Evolutionary conservation across 2,888 invertebrate genomes (phyloP).

Genomic region (Bembecia ichneumoniformis): DNA sequence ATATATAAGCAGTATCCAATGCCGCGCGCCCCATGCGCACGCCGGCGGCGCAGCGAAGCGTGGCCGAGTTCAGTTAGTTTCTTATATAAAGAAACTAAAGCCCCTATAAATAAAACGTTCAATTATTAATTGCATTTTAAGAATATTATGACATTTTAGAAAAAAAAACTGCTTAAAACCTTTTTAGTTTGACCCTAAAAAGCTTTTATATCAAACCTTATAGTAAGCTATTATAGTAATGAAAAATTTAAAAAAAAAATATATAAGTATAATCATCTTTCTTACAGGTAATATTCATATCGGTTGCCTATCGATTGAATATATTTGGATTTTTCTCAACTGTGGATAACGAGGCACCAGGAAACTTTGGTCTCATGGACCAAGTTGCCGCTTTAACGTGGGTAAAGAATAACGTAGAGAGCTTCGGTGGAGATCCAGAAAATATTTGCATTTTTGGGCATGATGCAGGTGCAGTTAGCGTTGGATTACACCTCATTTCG

Average conservation of each 20-base stretch:
- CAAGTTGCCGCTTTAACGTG: slow-evolving; percentile 85
- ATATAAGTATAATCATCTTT: slow-evolving; percentile 1
- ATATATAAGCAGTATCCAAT: no score
- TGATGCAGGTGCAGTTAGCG: slow-evolving; percentile 84
- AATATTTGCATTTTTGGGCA: slow-evolving; percentile 86
- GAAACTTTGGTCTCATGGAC: slow-evolving; percentile 86
- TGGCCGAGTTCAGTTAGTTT: no score
- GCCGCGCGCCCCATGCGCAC: no score
- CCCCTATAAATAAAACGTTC: no score
- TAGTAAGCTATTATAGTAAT: not conserved
- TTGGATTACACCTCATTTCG: slow-evolving; percentile 81
- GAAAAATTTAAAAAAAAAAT: not conserved
- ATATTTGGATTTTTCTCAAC: slow-evolving; percentile 89
- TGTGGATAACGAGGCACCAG: slow-evolving; percentile 81
- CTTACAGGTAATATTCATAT: slow-evolving; percentile 80
- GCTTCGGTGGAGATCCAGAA: slow-evolving; percentile 82
- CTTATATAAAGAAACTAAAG: no score
- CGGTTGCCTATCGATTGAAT: slow-evolving; percentile 83
- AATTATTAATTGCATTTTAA: no score
- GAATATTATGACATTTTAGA: no score
- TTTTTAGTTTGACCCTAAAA: no score
- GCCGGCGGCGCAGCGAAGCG: no score
- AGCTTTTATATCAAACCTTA: no score
- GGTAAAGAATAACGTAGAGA: slow-evolving; percentile 82
- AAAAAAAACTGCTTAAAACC: no score